A percentile compares a stretch with the other conserved stretches of the same genome.
phyloP scores from a whole-genome alignment of 2,888 invertebrate species.

The Nipponacmea schrenckii region DNA sequence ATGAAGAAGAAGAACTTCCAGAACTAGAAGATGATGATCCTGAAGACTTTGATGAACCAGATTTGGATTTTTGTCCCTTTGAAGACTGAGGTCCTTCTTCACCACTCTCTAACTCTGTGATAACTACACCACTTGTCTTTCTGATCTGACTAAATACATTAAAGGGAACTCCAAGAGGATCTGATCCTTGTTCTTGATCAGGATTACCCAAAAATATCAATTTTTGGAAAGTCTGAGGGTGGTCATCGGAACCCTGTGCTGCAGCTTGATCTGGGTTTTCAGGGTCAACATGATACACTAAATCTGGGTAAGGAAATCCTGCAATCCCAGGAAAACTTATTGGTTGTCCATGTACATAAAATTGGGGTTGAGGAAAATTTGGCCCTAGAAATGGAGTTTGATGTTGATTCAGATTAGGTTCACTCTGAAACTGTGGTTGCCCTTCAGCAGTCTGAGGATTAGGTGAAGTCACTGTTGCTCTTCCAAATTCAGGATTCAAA shows the following conservation, averaged over 20 bases:
- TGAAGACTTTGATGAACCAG: conserved; percentile 18
- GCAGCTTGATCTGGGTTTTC: neutral
- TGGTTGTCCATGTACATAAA: neutral
- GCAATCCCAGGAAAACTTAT: neutral
- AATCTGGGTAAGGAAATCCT: neutral
- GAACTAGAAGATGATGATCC: conserved; percentile 17
- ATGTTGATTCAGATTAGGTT: no score
- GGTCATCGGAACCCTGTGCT: neutral
- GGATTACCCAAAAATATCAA: neutral
- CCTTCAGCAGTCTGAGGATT: no score
- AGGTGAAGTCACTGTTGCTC: no score
- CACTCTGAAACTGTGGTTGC: no score
- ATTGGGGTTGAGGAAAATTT: neutral
- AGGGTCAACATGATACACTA: neutral
- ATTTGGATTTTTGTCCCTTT: conserved; percentile 5
- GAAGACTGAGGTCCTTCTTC: neutral
- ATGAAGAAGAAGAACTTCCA: conserved; percentile 1
- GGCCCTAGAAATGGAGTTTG: neutral
- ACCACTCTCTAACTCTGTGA: neutral
- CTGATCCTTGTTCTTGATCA: neutral
- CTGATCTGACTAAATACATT: neutral
- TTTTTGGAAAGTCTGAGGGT: neutral
- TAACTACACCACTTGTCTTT: neutral
- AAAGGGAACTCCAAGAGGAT: neutral
- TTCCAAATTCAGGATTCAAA: no score